Evolutionary conservation across 2,113 vertebrate genomes (phyloP), one percentile per base, ranked within the genome.

Genomic region (Tauraco erythrolophus): DNA sequence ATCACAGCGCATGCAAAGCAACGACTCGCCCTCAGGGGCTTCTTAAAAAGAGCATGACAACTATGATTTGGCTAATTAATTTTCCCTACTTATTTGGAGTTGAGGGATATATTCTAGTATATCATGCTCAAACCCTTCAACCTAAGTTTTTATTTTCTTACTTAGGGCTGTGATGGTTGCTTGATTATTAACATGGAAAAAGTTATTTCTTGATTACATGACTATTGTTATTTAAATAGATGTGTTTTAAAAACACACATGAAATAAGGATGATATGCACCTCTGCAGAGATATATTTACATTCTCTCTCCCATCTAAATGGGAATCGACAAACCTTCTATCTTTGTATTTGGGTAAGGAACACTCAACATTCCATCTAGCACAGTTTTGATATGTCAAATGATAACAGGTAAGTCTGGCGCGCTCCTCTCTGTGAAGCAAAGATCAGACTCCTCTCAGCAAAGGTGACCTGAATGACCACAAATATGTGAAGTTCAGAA

Each of bases 31-130:
- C 69, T 70, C 33, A 58, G 92, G 84, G 61, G 46, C 57, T 78
- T 75, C 69, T 86, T 77, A 88, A 89, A 93, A 94, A 88, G 45
- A 64, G 66, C 54, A 76, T 43, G 80, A 88, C 75, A 86, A 48
- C 18, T 17, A 77, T 56, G 74, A 78, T 91, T 62, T 69, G 56
- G 60, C 41, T 96, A 96, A 95, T 97, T 89, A 96, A 81, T 91
- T 92, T 84, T 77, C 69, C 39, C 45, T 61, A 78, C 43, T 72
- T 65, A n/a, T 62, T 88, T 86, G 33, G 57, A 94, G 31, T 37
- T 56, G 64, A 86, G 27, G 30, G 35, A 87, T 77, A 7, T 41
- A 70, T 35, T 79, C 70, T 68, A 87, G 57, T 33, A 80, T 27
- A 22, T 21, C 62, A 92, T 71, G 45, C 74, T 76, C 45, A 93